phyloP scores from a whole-genome alignment of 2,113 vertebrate genomes.

The Diadophis punctatus region DNA sequence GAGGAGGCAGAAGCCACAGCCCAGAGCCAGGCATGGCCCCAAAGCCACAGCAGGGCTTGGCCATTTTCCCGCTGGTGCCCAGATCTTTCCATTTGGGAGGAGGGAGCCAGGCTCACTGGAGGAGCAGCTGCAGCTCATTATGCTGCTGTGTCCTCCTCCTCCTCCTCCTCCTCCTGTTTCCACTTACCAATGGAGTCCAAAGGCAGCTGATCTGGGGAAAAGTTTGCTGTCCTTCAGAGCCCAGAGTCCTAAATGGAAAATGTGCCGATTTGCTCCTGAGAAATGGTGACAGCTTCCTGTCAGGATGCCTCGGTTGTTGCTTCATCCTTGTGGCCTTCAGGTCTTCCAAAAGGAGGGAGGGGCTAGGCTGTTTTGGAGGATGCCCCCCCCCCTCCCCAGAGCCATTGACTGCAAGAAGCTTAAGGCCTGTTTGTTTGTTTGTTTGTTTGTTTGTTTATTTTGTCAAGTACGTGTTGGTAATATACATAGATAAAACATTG shows the following conservation, averaged over 20 bases:
- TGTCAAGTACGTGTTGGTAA: too few species aligned
- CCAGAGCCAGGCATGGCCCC: background rate
- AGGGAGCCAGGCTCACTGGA: background rate
- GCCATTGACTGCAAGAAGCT: background rate
- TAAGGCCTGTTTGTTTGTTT: too few species aligned
- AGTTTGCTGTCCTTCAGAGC: background rate
- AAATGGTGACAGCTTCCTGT: background rate
- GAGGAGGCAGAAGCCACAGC: background rate
- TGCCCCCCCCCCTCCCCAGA: background rate
- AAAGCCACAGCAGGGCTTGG: background rate
- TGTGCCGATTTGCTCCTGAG: background rate
- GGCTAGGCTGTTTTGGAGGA: background rate
- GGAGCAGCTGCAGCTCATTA: background rate
- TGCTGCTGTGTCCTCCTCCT: background rate
- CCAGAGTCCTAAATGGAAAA: background rate
- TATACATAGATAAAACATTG: too few species aligned
- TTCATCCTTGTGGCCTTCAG: background rate
- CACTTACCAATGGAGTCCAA: background rate
- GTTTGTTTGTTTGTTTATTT: too few species aligned
- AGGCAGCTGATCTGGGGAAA: background rate
- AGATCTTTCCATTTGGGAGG: background rate
- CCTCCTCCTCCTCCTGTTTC: background rate
- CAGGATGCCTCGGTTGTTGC: background rate
- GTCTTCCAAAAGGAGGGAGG: background rate
- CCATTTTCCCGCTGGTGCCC: background rate